These are phyloP conservation scores for Epirrita christyi DNA, from an alignment of 2,888 invertebrate genomes.

Conservation along the genomic window DNA sequence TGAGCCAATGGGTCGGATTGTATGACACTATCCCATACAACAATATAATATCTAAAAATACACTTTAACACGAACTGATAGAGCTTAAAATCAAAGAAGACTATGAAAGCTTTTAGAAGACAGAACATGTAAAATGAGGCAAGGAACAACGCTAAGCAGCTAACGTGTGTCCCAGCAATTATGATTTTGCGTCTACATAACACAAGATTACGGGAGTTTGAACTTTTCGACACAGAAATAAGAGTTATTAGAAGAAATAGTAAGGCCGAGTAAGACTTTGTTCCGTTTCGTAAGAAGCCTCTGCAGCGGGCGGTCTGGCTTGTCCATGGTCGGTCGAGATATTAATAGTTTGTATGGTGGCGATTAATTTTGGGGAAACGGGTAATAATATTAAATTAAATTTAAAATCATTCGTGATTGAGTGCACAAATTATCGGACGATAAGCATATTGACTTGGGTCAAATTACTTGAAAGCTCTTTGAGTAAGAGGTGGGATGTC, in stretches of 20 bases:
- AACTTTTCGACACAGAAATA: slow-evolving; percentile 48
- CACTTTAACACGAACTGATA: slow-evolving; percentile 41
- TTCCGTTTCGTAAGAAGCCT: slow-evolving; percentile 47
- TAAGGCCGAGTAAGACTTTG: slow-evolving; percentile 26
- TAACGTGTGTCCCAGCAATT: slow-evolving; percentile 46
- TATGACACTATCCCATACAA: slow-evolving; percentile 68
- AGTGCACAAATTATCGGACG: slow-evolving; percentile 43
- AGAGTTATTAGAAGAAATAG: slow-evolving; percentile 21
- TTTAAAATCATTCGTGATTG: slow-evolving; percentile 51
- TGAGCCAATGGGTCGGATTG: slow-evolving; percentile 71
- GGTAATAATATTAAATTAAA: slow-evolving; percentile 55
- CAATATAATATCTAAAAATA: slow-evolving; percentile 38
- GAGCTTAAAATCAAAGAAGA: slow-evolving; percentile 43
- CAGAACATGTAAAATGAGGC: slow-evolving; percentile 64
- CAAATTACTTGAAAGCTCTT: slow-evolving; percentile 20
- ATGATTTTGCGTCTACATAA: slow-evolving; percentile 31
- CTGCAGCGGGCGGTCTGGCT: slow-evolving; percentile 67
- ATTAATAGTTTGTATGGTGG: slow-evolving; percentile 63
- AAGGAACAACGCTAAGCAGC: slow-evolving; percentile 62
- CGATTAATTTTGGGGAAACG: slow-evolving; percentile 60
- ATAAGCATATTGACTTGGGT: slow-evolving; percentile 28
- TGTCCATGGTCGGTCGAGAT: slow-evolving; percentile 60
- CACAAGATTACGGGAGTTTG: slow-evolving; percentile 41
- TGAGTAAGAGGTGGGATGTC: slow-evolving; percentile 16
- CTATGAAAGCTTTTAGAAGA: slow-evolving; percentile 46